Conservation (phyloP, 2,113 vertebrate genomes). For the Pavo muticus region DNA sequence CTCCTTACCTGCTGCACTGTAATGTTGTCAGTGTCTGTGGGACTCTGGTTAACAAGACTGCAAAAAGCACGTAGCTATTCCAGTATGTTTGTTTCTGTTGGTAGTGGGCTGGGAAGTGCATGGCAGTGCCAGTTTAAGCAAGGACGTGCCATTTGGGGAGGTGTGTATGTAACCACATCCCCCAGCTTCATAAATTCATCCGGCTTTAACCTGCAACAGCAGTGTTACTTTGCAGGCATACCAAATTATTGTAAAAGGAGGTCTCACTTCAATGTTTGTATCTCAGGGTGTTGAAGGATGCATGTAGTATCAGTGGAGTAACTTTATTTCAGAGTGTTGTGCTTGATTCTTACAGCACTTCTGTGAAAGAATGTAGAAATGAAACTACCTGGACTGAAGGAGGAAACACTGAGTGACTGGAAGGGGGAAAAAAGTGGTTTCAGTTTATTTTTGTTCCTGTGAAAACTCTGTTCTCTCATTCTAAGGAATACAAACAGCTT, state of each 20-base stretch:
- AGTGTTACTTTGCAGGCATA: neutral
- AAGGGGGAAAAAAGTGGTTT: neutral
- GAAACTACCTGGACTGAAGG: neutral
- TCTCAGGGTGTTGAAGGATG: neutral
- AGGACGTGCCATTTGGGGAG: neutral
- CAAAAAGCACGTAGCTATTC: neutral
- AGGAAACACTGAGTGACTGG: neutral
- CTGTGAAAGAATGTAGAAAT: neutral
- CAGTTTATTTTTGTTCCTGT: neutral
- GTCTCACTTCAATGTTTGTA: neutral
- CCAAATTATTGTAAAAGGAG: neutral
- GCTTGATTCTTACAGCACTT: neutral
- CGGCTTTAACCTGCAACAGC: neutral
- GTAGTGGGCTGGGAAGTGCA: neutral
- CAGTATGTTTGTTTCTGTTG: neutral
- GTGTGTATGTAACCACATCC: neutral
- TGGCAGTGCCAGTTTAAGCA: neutral
- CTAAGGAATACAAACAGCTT: neutral
- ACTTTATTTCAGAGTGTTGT: neutral
- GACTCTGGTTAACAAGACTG: neutral
- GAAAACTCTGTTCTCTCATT: neutral
- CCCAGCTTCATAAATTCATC: neutral
- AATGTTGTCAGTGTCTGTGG: constrained; percentile 1
- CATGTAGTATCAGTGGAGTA: neutral
- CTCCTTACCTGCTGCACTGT: neutral